Conservation (phyloP, 2,113 vertebrate genomes). For the Grantiella picta region DNA sequence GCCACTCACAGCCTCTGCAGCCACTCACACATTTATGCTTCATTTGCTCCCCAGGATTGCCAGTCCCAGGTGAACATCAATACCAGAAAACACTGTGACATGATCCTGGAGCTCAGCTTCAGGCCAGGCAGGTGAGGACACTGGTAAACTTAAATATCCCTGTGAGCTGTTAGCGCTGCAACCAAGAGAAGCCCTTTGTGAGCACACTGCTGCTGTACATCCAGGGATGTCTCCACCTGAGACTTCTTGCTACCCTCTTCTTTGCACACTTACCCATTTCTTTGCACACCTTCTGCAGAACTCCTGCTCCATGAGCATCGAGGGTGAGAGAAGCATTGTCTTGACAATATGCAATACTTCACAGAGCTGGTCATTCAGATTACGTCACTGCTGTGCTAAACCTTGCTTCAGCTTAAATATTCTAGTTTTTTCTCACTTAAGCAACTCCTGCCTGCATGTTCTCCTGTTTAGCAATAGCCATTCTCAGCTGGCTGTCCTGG, state of each 20-base stretch:
- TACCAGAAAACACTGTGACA: background rate
- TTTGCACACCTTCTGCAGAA: background rate
- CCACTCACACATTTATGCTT: background rate
- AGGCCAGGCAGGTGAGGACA: background rate
- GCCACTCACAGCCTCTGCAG: background rate
- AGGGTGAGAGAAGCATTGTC: background rate
- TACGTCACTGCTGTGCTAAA: background rate
- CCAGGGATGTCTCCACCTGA: too few species aligned
- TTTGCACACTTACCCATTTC: too few species aligned
- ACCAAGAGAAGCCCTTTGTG: background rate
- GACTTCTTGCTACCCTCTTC: background rate
- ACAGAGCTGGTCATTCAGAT: background rate
- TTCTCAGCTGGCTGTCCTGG: slow-evolving; percentile 13
- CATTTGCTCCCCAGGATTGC: background rate
- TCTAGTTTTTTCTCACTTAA: background rate
- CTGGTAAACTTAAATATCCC: background rate
- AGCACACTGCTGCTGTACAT: rapidly evolving
- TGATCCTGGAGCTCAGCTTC: background rate
- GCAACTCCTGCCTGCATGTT: background rate
- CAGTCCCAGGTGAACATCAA: background rate
- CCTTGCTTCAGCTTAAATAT: background rate
- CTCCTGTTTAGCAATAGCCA: background rate
- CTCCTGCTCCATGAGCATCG: background rate
- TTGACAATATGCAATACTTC: background rate
- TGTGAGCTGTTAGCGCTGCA: background rate